These are phyloP conservation scores for Brenthis ino DNA, from an alignment of 2,888 invertebrate species.

Conservation along the genomic window DNA sequence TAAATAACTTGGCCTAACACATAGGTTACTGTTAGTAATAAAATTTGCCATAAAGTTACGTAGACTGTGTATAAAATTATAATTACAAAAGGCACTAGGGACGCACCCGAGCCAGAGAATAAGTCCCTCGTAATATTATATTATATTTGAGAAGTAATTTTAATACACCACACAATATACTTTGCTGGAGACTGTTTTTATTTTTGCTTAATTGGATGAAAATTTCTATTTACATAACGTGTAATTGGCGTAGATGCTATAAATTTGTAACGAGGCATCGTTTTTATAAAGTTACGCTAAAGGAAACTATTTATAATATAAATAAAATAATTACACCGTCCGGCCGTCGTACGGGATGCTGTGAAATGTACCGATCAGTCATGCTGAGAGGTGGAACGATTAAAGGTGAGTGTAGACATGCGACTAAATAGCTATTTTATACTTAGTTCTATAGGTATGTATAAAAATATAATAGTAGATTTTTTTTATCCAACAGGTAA, in stretches of 20 bases:
- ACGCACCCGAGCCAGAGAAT: background rate
- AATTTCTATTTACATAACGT: slow-evolving; percentile 11
- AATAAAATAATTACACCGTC: slow-evolving; percentile 72
- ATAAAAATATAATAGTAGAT: background rate
- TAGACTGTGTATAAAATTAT: too few relatives aligned
- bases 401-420: slow-evolving; percentile 34
- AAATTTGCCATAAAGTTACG: too few relatives aligned
- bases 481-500: background rate
- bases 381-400: slow-evolving; percentile 46
- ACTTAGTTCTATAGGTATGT: background rate
- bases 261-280: slow-evolving; percentile 31
- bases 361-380: slow-evolving; percentile 59
- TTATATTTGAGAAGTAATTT: background rate
- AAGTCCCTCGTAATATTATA: background rate
- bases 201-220: background rate
- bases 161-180: too few relatives aligned
- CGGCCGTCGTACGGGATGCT: slow-evolving; percentile 60
- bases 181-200: too few relatives aligned
- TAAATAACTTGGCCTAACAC: too few relatives aligned
- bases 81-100: background rate
- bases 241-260: slow-evolving; percentile 16
- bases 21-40: too few relatives aligned
- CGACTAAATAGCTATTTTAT: slow-evolving; percentile 20
- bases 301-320: slow-evolving; percentile 71
- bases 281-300: slow-evolving; percentile 38